Evolutionary conservation across 2,797 vertebrate species (phyloP), one percentile per base, ranked within the genome.

Genomic region (Centropyge bicolor): DNA sequence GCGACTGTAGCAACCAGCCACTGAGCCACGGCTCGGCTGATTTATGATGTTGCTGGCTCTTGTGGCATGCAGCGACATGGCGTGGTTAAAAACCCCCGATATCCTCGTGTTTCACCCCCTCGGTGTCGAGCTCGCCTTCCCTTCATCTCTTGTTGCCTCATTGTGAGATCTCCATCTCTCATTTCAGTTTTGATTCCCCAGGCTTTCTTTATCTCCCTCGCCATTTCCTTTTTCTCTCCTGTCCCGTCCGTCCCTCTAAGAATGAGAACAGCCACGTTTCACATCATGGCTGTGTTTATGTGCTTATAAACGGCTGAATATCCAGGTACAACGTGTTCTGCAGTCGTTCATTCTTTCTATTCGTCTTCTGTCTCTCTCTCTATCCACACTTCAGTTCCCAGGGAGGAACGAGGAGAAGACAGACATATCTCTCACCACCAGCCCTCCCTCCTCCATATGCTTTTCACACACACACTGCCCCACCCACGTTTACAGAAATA

Each of bases 401-500:
- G 51, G 48, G 36, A 78, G 59, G 63, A 80, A 82, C 78, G 54
- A 73, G 31, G 22, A 74, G 41, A 69, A 61, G 41, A 70, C 35
- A 70, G 66, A 78, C 71, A 73, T 48, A 72, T 84, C 73, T 48
- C 41, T 67, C 74, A 72, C 22, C 71, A 67, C 69, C 14, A 56
- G 19, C 56, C 59, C 62, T 56, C 22, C 27, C 14, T 59, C 45
- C 36, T 66, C 63, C 20, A 43, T 17, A 56, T 17, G 7, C 56
- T 35, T 24, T 10, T 17, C 45, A 24, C 66, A 75, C 48, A 64
- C 8, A 49, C 41, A 49, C 62, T 68, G 56, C 57, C 79, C 65
- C 69, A 74, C 93, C 95, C 95, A 76, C 55, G 85, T 48, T 35
- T 20, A 65, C 56, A 35, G n/a, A 68, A 35, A 82, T 36, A 81